These are phyloP conservation scores for Brachypodius melanocephalos DNA, from an alignment of 2,113 vertebrate genomes.

Conservation along the genomic window DNA sequence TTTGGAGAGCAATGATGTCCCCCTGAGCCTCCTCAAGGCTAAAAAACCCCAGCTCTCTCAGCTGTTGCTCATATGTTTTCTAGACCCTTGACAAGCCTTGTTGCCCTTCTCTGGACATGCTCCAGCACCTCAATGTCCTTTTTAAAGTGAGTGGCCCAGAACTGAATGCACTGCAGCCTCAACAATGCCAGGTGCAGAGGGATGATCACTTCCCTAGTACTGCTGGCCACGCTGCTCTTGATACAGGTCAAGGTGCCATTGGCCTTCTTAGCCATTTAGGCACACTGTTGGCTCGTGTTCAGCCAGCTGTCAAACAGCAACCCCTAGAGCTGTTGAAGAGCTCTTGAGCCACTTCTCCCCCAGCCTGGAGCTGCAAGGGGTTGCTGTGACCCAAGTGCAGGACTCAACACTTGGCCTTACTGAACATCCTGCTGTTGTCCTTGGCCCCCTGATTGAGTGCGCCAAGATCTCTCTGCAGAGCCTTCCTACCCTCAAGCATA, in stretches of 20 bases:
- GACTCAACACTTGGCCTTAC: not conserved
- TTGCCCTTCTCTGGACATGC: not conserved
- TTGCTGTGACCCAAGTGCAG: not conserved
- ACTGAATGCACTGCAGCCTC: not conserved
- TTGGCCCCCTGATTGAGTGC: fast-evolving
- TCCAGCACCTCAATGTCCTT: not conserved
- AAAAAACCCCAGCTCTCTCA: not conserved
- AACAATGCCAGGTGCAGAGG: not conserved
- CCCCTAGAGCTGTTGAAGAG: not conserved
- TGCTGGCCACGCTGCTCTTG: not conserved
- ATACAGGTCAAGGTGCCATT: not conserved
- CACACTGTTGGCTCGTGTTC: not conserved
- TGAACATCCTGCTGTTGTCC: not conserved
- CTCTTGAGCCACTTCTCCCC: not conserved
- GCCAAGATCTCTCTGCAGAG: not conserved
- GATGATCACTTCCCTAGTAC: not conserved
- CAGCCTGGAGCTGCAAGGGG: not conserved
- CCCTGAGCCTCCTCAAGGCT: not conserved
- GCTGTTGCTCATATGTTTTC: not conserved
- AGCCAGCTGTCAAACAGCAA: not conserved
- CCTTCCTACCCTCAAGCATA: not conserved
- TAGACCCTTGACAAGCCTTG: not conserved
- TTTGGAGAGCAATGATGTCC: not conserved
- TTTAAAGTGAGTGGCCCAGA: not conserved
- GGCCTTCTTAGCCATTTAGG: not conserved